Base-by-base conservation (phyloP, 2,113 vertebrate genomes). In the Colinus virginianus region DNA sequence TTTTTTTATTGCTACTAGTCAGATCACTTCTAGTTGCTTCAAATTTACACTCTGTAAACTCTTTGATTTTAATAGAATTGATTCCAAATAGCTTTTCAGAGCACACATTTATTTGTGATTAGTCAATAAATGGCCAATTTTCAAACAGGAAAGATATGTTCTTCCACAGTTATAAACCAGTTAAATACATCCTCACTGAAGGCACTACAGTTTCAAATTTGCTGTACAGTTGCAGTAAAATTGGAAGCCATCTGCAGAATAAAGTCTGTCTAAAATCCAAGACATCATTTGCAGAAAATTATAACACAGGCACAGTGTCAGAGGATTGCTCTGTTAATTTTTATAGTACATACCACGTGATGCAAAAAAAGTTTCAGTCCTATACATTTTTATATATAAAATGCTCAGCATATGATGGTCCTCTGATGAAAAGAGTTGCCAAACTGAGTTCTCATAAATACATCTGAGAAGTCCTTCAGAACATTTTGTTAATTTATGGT, bases 31-130 rank as follows among this genome's bases (percentile, higher is more conserved):
- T 76, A 40, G 20, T 12, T 87, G n/a, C 32, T 92, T 63, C 6
- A 4, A 91, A 19, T 66, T 89, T 95, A 77, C 1, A 61, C 34
- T 40, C 71, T 7, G 8, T 28, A 74, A 78, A 78, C 78, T 85
- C 74, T 97, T 97, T 97, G 94, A 81, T 84, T 96, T 93, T 85
- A 93, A 92, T 68, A 67, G 71, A 95, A 71, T 76, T 72, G 49
- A 70, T 58, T 91, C 46, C 10, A 19, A 84, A 77, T 91, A 66
- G n/a, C 25, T 94, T 90, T 85, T 82, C 71, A 83, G 64, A 89
- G 68, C 62, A 90, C 56, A 7, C 49, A 71, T 76, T 90, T 62
- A 84, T 82, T 83, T 83, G 70, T 23, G 92, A 85, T 91, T 85
- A 84, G 67, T 36, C 38, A 67, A 93, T 58, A 81, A 84, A 22